These are phyloP conservation scores for Ondatra zibethicus DNA, from an alignment of 2,113 vertebrate species.

Conservation along the genomic window DNA sequence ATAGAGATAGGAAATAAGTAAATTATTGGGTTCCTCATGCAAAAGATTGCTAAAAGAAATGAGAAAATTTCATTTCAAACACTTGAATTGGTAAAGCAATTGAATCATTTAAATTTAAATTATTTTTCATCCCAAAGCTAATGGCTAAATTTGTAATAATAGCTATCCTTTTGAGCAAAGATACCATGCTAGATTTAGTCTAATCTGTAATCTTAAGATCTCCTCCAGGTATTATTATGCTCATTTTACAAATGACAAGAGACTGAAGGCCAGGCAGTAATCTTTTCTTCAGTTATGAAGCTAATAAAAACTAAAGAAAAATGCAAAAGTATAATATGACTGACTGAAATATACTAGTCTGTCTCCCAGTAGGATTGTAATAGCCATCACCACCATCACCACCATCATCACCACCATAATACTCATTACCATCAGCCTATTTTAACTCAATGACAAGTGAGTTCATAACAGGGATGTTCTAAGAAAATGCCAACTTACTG, in stretches of 20 bases:
- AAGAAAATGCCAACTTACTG: background rate
- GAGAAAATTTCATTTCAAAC: conserved; percentile 1
- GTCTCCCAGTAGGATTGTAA: background rate
- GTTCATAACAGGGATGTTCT: background rate
- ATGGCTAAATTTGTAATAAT: background rate
- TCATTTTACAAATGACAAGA: conserved; percentile 19
- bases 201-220: background rate
- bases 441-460: background rate
- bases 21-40: background rate
- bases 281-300: background rate
- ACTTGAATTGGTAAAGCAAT: background rate
- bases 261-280: background rate
- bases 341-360: background rate
- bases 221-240: background rate
- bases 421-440: background rate
- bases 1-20: background rate
- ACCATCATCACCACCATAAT: background rate
- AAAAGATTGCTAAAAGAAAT: background rate
- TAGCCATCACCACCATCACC: background rate
- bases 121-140: background rate
- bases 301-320: background rate
- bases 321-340: background rate
- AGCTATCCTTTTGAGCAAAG: background rate
- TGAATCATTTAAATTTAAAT: background rate
- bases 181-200: background rate